Base-by-base conservation (phyloP, 2,888 invertebrate species). In the Crepidodera aurea region DNA sequence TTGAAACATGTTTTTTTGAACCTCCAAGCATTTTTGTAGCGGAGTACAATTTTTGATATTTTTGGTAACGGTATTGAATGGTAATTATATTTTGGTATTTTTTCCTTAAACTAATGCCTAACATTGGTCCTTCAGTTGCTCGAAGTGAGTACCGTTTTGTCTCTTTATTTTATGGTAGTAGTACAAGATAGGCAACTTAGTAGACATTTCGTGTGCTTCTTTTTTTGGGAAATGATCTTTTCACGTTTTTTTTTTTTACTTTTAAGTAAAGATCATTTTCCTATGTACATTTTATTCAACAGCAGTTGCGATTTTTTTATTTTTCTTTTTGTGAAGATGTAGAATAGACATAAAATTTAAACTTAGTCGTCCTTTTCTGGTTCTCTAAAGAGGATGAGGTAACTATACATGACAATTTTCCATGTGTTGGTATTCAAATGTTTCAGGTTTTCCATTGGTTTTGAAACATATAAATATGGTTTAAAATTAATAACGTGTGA, bases 341-440 rank as follows among this genome's bases (percentile, higher is more conserved):
- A 64, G 64, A 50, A 50, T 59, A 53, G 46, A 42, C 16, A 32
- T 32, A 50, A 51, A 51, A 54, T 40, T 19, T 61, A 29, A 60
- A 62, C 42, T 62, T 53, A 54, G 64, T 65, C 61, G 42, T 59
- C 59, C 59, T 59, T 61, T 55, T 40, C 62, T 57, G 51, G 56
- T 64, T 64, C 40, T 51, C 64, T 16, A 65, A 25, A 39, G 54
- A 65, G 76, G 79, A 79, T 75, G 79, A 81, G 81, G 80, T 81
- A 81, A 81, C 74, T 80, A 79, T 79, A 73, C 79, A 73, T 68
- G 73, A 73, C 72, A 73, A 77, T 77, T 71, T 60, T 55, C 75
- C 77, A 78, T 87, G 87, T 88, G 88, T 88, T 88, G 87, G 88
- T 88, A 88, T 88, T 88, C 87, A 88, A 88, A 88, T 88, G 88